phyloP scores from a whole-genome alignment of 2,797 vertebrate species.

The Diplodus puntazzo region DNA sequence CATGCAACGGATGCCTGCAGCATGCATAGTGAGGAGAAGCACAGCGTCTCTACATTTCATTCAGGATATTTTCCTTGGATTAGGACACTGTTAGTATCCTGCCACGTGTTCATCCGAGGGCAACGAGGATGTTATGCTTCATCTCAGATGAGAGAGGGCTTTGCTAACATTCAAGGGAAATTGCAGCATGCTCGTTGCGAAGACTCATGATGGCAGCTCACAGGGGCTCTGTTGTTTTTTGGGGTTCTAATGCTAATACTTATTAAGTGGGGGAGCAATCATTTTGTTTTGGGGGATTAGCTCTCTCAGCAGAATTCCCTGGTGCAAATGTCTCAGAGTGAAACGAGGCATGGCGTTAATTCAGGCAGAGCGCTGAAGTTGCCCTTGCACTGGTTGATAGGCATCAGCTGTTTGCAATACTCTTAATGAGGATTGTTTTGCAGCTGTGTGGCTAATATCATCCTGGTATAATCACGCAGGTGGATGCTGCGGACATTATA shows the following conservation, averaged over 20 bases:
- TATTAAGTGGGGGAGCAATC: background rate
- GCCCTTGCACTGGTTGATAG: background rate
- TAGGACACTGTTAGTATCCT: background rate
- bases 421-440: background rate
- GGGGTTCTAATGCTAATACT: constrained; percentile 2
- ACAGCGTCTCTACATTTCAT: background rate
- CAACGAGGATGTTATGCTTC: background rate
- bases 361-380: background rate
- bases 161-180: background rate
- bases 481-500: background rate
- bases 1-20: too few species aligned
- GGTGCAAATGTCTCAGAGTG: background rate
- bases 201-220: constrained; percentile 1
- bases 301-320: constrained; percentile 3
- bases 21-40: too few species aligned
- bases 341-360: background rate
- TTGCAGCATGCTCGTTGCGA: constrained; percentile 1
- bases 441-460: background rate
- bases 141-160: constrained; percentile 2
- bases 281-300: constrained; percentile 16
- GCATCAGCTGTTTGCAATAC: background rate
- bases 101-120: constrained; percentile 2
- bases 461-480: background rate
- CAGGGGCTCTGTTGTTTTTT: background rate
- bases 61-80: background rate